Evolutionary conservation across 1,140 invertebrate genomes (phyloP), one percentile per base, ranked within the genome.

Genomic region (Bilobella aurantiaca): DNA sequence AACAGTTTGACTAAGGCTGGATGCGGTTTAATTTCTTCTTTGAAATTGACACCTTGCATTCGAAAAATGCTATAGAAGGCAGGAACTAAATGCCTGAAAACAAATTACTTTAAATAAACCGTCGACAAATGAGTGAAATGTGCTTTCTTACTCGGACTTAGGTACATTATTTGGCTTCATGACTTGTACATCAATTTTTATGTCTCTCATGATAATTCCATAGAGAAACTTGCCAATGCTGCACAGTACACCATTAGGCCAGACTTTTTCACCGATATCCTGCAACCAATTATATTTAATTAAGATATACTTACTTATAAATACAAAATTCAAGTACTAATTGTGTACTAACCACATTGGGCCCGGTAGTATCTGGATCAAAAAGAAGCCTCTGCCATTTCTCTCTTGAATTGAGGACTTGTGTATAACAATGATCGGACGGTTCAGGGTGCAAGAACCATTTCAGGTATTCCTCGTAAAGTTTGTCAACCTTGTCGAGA

Each of bases 11-110:
- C 76, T 18, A 95, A 75, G 37, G 83, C 74, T 16, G 90, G 90
- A 81, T 93, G 89, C 25, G 90, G 86, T 79, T 92, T 89, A n/a
- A 91, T 82, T 79, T 92, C 87, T 77, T 90, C 85, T 58, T 83
- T 83, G 0, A 85, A 75, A 27, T 81, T 70, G 0, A 82, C 78
- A 0, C 83, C 82, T 74, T 87, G 85, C 27, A 79, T 82, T 8
- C 89, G 81, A 75, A 87, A 91, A 30, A 93, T 79, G 34, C 86
- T 85, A 75, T 90, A 93, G 74, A 96, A 90, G 1, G 87, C 90
- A 3, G 90, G 89, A 62, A 87, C 74, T 30, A 80, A 69, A 73
- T 83, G 81, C 62, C 79, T 71, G 32, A 21, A 63, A 47, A 37
- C 49, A 61, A 58, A 68, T 53, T 14, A 21, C 12, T 62, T 37